A percentile compares a stretch with the other conserved stretches of the same genome.
These are phyloP conservation scores for Sebastes nivosus DNA, from an alignment of 2,797 vertebrate genomes.

Conservation along the genomic window DNA sequence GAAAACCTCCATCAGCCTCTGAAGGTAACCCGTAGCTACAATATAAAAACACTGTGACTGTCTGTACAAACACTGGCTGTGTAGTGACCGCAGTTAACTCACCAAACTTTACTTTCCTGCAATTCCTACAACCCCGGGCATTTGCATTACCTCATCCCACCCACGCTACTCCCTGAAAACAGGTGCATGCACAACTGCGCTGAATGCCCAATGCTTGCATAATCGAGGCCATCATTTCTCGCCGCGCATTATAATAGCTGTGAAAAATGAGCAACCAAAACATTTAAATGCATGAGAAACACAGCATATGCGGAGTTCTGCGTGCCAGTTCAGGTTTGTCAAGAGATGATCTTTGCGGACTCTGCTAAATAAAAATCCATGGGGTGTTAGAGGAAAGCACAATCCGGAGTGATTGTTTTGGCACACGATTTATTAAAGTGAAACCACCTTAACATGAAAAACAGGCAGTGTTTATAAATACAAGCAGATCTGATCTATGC, in stretches of 20 bases:
- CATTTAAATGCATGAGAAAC: constrained; percentile 22
- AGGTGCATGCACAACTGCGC: constrained; percentile 34
- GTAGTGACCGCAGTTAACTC: constrained; percentile 1
- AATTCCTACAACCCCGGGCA: constrained; percentile 10
- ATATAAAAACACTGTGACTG: background rate
- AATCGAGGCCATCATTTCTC: constrained; percentile 24
- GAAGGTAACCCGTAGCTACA: background rate
- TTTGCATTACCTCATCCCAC: constrained; percentile 29
- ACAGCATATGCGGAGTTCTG: background rate
- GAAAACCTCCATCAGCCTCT: too few relatives aligned
- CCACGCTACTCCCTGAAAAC: constrained; percentile 22
- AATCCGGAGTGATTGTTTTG: constrained; percentile 11
- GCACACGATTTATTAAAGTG: constrained; percentile 14
- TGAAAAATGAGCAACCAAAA: constrained; percentile 18
- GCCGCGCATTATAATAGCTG: background rate
- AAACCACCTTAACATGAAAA: constrained; percentile 12
- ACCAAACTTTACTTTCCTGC: constrained; percentile 26
- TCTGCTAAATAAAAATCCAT: constrained; percentile 6
- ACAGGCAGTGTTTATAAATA: constrained; percentile 17
- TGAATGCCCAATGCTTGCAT: constrained; percentile 29
- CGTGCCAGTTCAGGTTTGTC: constrained; percentile 13
- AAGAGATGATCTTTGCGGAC: constrained; percentile 15
- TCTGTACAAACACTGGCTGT: background rate
- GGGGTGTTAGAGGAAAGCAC: background rate
- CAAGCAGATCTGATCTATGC: background rate